A percentile compares a stretch with the other conserved stretches of the same genome.
These are phyloP conservation scores for Drosophila flavopinicola DNA, from an alignment of 2,888 invertebrate genomes.

Conservation along the genomic window DNA sequence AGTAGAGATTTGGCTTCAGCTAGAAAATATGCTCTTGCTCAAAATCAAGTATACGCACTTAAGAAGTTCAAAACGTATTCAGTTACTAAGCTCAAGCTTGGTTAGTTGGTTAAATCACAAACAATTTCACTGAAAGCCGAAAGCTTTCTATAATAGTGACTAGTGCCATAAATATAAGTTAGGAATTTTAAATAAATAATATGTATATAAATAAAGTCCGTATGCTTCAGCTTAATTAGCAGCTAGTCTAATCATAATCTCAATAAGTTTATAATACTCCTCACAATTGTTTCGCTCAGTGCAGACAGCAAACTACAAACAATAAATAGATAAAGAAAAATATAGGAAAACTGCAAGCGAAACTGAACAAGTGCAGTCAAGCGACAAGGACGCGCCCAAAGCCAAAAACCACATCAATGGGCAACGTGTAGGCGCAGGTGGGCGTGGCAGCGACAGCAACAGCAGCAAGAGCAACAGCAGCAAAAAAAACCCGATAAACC, in stretches of 20 bases:
- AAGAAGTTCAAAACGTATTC: too few species aligned
- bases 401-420: conserved; percentile 12
- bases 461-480: too few species aligned
- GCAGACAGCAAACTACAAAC: conserved; percentile 16
- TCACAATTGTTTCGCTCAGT: conserved; percentile 10
- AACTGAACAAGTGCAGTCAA: conserved; percentile 41
- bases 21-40: too few species aligned
- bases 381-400: conserved; percentile 55
- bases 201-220: background rate
- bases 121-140: too few species aligned
- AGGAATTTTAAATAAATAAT: too few species aligned
- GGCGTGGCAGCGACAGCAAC: conserved; percentile 28
- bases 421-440: conserved; percentile 5
- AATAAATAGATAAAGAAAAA: conserved; percentile 9
- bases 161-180: too few species aligned
- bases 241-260: background rate
- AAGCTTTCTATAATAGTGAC: too few species aligned
- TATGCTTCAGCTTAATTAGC: background rate
- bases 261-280: background rate
- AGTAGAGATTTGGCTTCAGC: too few species aligned
- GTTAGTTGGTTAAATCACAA: too few species aligned
- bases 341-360: conserved; percentile 15
- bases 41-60: too few species aligned
- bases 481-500: too few species aligned
- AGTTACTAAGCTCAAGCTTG: too few species aligned